Evolutionary conservation across 2,888 invertebrate species (phyloP), one percentile per base, ranked within the genome.

Genomic region (Nomada lathburiana): DNA sequence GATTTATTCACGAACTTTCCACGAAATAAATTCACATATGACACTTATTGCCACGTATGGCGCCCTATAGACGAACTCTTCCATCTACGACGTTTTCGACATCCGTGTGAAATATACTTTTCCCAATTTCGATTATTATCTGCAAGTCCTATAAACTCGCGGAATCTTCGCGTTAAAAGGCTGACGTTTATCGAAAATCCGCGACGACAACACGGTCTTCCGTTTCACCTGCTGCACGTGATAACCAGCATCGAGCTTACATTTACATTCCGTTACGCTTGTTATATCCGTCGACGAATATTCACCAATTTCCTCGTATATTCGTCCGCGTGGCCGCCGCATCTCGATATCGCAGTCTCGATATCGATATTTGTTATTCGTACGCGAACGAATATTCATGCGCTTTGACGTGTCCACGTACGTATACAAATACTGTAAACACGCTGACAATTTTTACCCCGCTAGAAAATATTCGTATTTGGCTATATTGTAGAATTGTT

Each of bases 1-100:
- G 76, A 82, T 82, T 82, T 82, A 76, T 82, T 64, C 29, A n/a
- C 53, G 13, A 82, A 72, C 71, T 76, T 82, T 68, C 36, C 0
- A 5, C 44, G 42, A 29, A 68, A 82, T 82, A 76, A 82, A 82
- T 82, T 76, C 67, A 26, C 36, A 59, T 75, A 71, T 71, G 82
- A 75, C 82, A 71, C 70, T 75, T 68, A 71, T 75, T 75, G 71
- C 71, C 57, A n/a, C 63, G 44, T 53, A 59, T 16, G 47, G 47
- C 62, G 57, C 26, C 60, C 52, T 57, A 67, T 26, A n/a, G 67
- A 57, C 23, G 69, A 67, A 26, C 29, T 50, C 55, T n/a, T 55
- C 59, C 26, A 16, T 20, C n/a, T 5, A 4, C 36, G 62, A 57
- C 26, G 23, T 29, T 47, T 60, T 70, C 47, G 59, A 65, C 65